Evolutionary conservation across 1,140 invertebrate genomes (phyloP).

Genomic region (Trichonephila clavata): DNA sequence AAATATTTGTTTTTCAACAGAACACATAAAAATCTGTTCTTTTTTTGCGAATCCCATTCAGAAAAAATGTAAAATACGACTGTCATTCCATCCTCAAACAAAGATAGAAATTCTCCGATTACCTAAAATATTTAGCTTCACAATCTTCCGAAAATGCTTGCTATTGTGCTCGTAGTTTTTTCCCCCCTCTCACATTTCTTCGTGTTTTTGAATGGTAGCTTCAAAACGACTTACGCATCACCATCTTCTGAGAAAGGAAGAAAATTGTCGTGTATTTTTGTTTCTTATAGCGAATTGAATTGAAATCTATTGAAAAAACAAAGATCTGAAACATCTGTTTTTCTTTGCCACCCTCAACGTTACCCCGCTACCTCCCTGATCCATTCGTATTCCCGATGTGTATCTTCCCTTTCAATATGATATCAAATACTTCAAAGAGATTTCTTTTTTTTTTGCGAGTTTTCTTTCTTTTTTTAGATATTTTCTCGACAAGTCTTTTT

Average conservation of each 20-base stretch:
- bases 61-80: too few relatives aligned
- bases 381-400: neutral
- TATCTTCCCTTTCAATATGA: constrained; percentile 10
- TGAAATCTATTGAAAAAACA: constrained; percentile 52
- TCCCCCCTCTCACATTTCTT: neutral
- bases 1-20: too few relatives aligned
- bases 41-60: too few relatives aligned
- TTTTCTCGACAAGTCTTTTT: too few relatives aligned
- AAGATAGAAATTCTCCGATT: neutral
- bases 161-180: neutral
- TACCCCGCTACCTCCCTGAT: neutral
- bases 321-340: constrained; percentile 47
- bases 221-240: neutral
- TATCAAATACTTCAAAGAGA: constrained; percentile 40
- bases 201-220: neutral
- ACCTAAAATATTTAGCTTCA: constrained; percentile 5
- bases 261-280: constrained; percentile 10
- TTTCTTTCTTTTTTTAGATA: neutral
- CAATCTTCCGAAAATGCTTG: neutral
- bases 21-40: too few relatives aligned
- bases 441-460: neutral
- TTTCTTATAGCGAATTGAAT: constrained; percentile 1
- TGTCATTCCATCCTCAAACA: neutral
- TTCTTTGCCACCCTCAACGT: neutral
- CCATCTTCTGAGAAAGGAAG: neutral